These are phyloP conservation scores for Verasper variegatus DNA, from an alignment of 2,113 vertebrate species.

Conservation along the genomic window DNA sequence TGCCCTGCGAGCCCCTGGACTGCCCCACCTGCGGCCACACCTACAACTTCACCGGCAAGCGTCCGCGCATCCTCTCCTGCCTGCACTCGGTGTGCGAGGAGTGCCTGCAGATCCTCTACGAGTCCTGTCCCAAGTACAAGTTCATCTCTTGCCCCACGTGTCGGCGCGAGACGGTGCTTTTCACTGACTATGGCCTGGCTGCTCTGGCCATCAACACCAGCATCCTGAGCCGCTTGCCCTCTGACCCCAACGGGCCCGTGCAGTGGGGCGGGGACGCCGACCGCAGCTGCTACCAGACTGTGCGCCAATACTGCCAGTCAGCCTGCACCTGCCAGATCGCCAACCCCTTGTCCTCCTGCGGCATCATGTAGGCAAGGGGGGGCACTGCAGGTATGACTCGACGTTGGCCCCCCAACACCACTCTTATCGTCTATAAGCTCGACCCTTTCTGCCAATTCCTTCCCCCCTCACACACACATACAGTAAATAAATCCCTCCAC, in stretches of 20 bases:
- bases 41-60: conserved; percentile 95
- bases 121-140: conserved; percentile 99
- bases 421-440: conserved; percentile 68
- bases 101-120: conserved; percentile 98
- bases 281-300: conserved; percentile 99
- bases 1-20: conserved; percentile 92
- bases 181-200: conserved; percentile 97
- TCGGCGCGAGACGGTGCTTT: conserved; percentile 96
- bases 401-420: conserved; percentile 38
- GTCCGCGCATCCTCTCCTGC: conserved; percentile 96
- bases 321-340: conserved; percentile 96
- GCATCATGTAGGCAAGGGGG: conserved; percentile 91
- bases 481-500: conserved; percentile 75
- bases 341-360: conserved; percentile 95
- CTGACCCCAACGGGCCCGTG: conserved; percentile 88
- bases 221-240: conserved; percentile 95
- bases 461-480: conserved; percentile 34
- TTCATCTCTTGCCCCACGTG: conserved; percentile 99
- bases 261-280: conserved; percentile 96
- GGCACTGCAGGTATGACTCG: conserved; percentile 55
- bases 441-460: conserved; percentile 38
- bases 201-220: conserved; percentile 98
- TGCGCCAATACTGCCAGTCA: conserved; percentile 98
- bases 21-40: conserved; percentile 98
- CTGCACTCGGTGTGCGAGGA: conserved; percentile 98